Percentiles rank a stretch among this genome's conserved stretches.
Evolutionary conservation across 2,888 invertebrate genomes (phyloP).

Genomic region (Lasioglossum lativentre): DNA sequence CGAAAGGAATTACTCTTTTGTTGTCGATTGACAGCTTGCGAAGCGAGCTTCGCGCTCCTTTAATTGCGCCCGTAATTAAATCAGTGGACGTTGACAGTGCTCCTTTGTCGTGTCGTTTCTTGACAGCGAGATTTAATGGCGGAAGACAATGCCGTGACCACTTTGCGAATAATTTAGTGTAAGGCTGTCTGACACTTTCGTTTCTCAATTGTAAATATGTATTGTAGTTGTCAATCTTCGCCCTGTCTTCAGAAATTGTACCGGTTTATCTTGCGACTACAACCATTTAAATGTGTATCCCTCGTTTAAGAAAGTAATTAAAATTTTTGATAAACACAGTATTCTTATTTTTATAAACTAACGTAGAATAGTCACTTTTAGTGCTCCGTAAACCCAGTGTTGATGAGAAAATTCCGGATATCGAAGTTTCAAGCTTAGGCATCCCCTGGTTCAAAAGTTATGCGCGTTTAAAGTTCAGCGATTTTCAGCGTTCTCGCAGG

Average conservation of each 20-base stretch:
- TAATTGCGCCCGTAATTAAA: constrained; percentile 25
- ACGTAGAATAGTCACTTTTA: too few species aligned
- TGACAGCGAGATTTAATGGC: not conserved
- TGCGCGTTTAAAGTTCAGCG: too few species aligned
- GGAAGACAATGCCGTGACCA: not conserved
- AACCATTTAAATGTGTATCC: too few species aligned
- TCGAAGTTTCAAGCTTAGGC: too few species aligned
- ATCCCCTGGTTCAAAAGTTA: too few species aligned
- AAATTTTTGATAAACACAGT: too few species aligned
- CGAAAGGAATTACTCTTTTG: constrained; percentile 53
- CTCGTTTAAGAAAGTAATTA: too few species aligned
- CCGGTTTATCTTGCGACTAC: too few species aligned
- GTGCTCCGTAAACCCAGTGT: too few species aligned
- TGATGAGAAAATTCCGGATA: too few species aligned
- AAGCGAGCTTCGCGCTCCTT: not conserved
- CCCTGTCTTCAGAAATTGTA: not conserved
- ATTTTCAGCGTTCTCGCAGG: too few species aligned
- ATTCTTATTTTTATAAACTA: too few species aligned
- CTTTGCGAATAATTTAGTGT: not conserved
- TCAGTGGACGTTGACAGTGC: not conserved
- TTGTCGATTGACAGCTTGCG: constrained; percentile 27
- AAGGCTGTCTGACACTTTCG: not conserved
- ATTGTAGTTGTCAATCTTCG: not conserved
- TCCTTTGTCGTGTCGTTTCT: not conserved
- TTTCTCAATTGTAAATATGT: not conserved